Conservation (phyloP, 2,797 vertebrate genomes). For the Cygnus olor region DNA sequence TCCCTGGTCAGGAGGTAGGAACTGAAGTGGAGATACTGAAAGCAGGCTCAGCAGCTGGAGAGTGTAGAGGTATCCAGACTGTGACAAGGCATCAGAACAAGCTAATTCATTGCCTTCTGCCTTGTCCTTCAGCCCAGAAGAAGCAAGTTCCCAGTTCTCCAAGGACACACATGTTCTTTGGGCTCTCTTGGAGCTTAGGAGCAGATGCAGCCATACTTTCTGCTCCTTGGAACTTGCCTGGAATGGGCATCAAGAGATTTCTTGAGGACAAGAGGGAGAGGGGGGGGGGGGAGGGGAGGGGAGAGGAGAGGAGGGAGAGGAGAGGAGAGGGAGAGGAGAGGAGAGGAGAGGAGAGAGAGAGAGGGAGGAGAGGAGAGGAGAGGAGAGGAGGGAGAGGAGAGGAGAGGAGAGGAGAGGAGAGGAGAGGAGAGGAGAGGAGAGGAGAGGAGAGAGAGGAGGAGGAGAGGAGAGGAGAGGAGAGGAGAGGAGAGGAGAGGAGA, state of each 20-base stretch:
- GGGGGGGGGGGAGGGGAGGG: neutral
- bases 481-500: neutral
- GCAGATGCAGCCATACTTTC: neutral
- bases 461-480: neutral
- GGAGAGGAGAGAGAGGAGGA: neutral
- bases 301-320: neutral
- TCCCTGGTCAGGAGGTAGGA: constrained; percentile 17
- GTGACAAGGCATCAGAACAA: neutral
- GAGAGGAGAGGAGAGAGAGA: neutral
- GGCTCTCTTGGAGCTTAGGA: neutral
- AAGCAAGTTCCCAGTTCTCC: neutral
- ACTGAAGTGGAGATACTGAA: neutral
- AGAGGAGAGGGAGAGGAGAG: neutral
- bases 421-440: neutral
- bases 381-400: neutral
- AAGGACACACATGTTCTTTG: neutral
- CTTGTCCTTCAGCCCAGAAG: neutral
- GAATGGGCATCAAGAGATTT: neutral
- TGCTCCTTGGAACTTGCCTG: constrained; percentile 4
- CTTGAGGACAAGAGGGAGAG: neutral
- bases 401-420: neutral
- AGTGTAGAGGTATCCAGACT: constrained; percentile 26
- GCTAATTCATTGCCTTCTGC: neutral
- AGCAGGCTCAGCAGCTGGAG: neutral
- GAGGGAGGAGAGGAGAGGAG: neutral